These are phyloP conservation scores for Acleris emargana DNA, from an alignment of 2,888 invertebrate species.

Conservation along the genomic window DNA sequence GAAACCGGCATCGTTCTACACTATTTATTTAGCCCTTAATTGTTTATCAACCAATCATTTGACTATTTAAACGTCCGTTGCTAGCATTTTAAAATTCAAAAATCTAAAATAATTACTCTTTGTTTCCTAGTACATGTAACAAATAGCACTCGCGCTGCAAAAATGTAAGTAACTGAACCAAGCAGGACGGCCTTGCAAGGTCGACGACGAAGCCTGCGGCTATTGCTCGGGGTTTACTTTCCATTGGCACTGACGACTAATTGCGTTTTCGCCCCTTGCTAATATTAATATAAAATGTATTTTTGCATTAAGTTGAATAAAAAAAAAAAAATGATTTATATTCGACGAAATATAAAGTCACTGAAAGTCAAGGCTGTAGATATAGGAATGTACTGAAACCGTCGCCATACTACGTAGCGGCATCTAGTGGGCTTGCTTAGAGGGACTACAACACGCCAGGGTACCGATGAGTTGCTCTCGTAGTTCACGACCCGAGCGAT, in stretches of 20 bases:
- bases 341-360: too few species aligned
- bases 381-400: neutral
- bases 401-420: slow-evolving; percentile 4
- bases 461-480: neutral
- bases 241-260: slow-evolving; percentile 18
- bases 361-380: too few species aligned
- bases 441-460: neutral
- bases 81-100: too few species aligned
- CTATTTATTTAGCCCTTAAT: neutral
- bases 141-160: slow-evolving; percentile 10
- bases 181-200: slow-evolving; percentile 61
- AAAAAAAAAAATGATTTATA: too few species aligned
- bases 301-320: too few species aligned
- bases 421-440: slow-evolving; percentile 18
- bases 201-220: slow-evolving; percentile 39
- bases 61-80: too few species aligned
- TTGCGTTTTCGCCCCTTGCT: neutral
- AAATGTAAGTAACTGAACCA: slow-evolving; percentile 39
- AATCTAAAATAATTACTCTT: too few species aligned
- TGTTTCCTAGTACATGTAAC: too few species aligned
- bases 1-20: slow-evolving; percentile 52
- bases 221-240: slow-evolving; percentile 29
- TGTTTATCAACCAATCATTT: neutral
- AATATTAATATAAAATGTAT: neutral
- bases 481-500: neutral